Conservation (phyloP, 2,888 invertebrate species). For the Drosophila villosipedis region DNA sequence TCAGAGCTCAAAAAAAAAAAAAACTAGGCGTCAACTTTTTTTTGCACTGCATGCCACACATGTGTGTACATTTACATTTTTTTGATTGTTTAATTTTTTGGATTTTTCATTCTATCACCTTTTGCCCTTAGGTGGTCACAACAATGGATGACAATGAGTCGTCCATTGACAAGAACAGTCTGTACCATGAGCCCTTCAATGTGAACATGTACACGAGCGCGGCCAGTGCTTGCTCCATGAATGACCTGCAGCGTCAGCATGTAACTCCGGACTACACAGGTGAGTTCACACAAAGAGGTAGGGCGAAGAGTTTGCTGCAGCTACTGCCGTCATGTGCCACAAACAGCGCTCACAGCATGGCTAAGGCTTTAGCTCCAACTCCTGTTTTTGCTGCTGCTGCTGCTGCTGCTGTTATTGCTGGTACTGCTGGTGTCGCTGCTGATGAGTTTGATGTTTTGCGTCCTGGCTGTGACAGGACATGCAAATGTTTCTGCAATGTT, state of each 20-base stretch:
- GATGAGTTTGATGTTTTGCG: conserved; percentile 79
- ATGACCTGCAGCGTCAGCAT: conserved; percentile 86
- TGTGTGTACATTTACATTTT: conserved; percentile 25
- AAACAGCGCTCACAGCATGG: conserved; percentile 50
- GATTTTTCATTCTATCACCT: conserved; percentile 37
- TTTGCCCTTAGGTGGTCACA: conserved; percentile 82
- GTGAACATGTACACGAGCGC: conserved; percentile 86
- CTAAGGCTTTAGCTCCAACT: conserved; percentile 28
- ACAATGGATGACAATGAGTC: conserved; percentile 85
- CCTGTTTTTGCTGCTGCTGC: neutral
- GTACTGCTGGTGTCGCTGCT: conserved; percentile 62
- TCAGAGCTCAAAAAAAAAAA: conserved; percentile 16
- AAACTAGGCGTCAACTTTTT: conserved; percentile 44
- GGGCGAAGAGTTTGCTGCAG: conserved; percentile 31
- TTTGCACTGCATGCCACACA: conserved; percentile 22
- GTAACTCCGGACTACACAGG: conserved; percentile 87
- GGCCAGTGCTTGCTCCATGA: conserved; percentile 85
- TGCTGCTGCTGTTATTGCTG: conserved; percentile 19
- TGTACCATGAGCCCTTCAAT: conserved; percentile 86
- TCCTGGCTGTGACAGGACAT: conserved; percentile 78
- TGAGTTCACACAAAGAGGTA: conserved; percentile 77
- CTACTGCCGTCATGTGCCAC: conserved; percentile 45
- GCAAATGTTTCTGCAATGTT: conserved; percentile 69
- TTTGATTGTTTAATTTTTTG: conserved; percentile 9
- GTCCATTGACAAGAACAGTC: conserved; percentile 86